Base-by-base conservation (phyloP, 1,140 invertebrate species). In the Nixonia krombeini region DNA sequence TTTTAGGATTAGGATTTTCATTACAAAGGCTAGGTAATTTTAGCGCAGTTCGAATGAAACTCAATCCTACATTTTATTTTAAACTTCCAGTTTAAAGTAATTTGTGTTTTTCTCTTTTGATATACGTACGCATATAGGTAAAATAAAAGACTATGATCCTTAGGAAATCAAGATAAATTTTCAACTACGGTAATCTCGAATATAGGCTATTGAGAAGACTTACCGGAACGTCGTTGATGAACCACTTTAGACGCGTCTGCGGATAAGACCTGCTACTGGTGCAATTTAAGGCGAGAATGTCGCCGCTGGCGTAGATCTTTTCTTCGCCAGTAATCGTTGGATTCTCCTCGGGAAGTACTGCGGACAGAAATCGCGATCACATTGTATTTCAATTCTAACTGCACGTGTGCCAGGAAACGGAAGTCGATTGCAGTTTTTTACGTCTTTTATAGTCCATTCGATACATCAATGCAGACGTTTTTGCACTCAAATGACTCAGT, bases 251-350 rank as follows among this genome's bases (percentile, higher is more conserved):
- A 45, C 88, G 85, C 6, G 93, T 91, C 17, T 90, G 88, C 15
- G 93, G 93, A 80, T 90, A 90, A 40, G 93, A 94, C 76, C 90
- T 91, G 25, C 90, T 91, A 15, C 93, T 94, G 12, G 92, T 94
- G 79, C 93, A 95, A 83, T 94, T 95, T 53, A 95, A 84, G 76
- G 91, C 90, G 62, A 95, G 87, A 51, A 90, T 89, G 76, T 95
- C 93, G 21, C 93, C 93, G 72, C 90, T 90, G 80, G 92, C 89
- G 77, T 93, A 91, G 79, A 93, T 89, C 78, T 90, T 87, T 75
- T 92, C 89, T 66, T 92, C 90, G 1, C 93, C 93, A 17, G 88
- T 91, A 83, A 95, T 95, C 75, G 88, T 87, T 2, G 94, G 94
- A 12, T 90, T 91, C 69, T 92, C 90, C 59, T 89, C 87, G 1